Evolutionary conservation across 2,888 invertebrate genomes (phyloP).

Genomic region (Philaethria dido): DNA sequence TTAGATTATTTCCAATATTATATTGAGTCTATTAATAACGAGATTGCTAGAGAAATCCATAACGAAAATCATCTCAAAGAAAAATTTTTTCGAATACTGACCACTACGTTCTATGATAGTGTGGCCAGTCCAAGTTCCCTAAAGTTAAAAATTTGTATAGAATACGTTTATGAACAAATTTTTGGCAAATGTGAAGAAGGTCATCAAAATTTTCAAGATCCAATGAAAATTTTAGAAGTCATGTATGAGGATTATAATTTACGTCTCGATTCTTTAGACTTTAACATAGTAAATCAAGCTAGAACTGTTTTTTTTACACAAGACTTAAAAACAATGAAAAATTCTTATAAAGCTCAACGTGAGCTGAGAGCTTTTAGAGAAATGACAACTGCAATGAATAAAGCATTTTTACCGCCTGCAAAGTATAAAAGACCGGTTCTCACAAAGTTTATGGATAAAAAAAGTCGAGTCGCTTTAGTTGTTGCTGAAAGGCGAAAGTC

Average conservation of each 20-base stretch:
- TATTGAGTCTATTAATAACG: slow-evolving; percentile 65
- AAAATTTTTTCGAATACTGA: slow-evolving; percentile 74
- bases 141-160: slow-evolving; percentile 75
- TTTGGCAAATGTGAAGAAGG: slow-evolving; percentile 79
- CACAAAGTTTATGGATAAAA: slow-evolving; percentile 66
- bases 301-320: slow-evolving; percentile 71
- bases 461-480: slow-evolving; percentile 57
- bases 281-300: slow-evolving; percentile 73
- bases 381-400: slow-evolving; percentile 77
- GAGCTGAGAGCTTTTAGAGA: slow-evolving; percentile 71
- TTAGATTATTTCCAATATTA: slow-evolving; percentile 76
- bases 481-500: slow-evolving; percentile 57
- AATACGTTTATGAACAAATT: slow-evolving; percentile 76
- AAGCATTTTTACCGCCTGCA: slow-evolving; percentile 70
- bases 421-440: slow-evolving; percentile 63
- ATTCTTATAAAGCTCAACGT: slow-evolving; percentile 71
- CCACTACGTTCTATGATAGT: slow-evolving; percentile 69
- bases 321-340: slow-evolving; percentile 73
- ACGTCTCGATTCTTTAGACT: slow-evolving; percentile 71
- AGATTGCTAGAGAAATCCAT: slow-evolving; percentile 65
- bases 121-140: slow-evolving; percentile 71
- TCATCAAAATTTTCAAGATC: slow-evolving; percentile 70
- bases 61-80: slow-evolving; percentile 69
- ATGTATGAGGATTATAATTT: slow-evolving; percentile 77
- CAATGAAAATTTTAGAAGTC: slow-evolving; percentile 77